Conservation (phyloP, 2,888 invertebrate species). For the Geophilus truncorum region DNA sequence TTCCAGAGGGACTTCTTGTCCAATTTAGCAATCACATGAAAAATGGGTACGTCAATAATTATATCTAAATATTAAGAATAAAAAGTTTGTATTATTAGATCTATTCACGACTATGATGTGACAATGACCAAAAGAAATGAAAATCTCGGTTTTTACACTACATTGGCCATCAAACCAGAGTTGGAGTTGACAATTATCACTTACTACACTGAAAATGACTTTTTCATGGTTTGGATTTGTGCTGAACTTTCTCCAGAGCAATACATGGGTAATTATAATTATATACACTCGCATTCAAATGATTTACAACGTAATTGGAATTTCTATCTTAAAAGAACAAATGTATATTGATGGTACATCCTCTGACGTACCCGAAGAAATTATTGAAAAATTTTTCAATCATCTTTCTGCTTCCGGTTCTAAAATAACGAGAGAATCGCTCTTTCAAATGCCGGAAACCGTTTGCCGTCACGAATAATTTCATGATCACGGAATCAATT, state of each 20-base stretch:
- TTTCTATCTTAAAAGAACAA: background rate
- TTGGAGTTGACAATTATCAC: background rate
- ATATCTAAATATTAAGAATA: background rate
- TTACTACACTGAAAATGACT: background rate
- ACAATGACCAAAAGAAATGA: background rate
- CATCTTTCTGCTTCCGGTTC: background rate
- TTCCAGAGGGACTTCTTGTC: background rate
- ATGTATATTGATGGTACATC: background rate
- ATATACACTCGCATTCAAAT: background rate
- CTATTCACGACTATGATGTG: background rate
- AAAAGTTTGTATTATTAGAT: no score
- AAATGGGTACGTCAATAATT: background rate
- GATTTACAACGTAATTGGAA: background rate
- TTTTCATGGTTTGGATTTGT: background rate
- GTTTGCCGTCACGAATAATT: background rate
- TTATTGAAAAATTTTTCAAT: background rate
- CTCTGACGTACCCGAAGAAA: background rate
- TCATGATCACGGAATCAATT: no score
- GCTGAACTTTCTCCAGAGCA: background rate
- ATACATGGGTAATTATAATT: background rate
- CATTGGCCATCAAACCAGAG: background rate
- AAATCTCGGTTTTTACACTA: background rate
- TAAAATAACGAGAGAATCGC: background rate
- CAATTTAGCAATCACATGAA: background rate
- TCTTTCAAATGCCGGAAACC: background rate